phyloP scores from a whole-genome alignment of 92 coral and sea anemone genomes.

The Epizoanthus stellaris region DNA sequence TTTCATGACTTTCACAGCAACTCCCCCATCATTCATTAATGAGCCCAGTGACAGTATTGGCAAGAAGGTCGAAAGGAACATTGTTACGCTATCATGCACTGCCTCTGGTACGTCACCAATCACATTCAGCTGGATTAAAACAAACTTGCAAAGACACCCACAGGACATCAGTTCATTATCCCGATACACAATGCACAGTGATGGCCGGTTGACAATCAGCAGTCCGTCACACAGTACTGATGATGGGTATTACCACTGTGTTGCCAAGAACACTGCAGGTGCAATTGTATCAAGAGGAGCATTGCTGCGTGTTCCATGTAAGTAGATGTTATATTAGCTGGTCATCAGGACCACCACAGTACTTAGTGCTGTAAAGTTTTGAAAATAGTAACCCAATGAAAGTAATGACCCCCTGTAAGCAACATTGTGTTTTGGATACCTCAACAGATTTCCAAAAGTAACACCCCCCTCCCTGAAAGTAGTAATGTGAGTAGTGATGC shows the following conservation, averaged over 20 bases:
- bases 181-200: slow-evolving; percentile 50
- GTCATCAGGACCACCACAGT: no score
- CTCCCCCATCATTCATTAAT: slow-evolving; percentile 66
- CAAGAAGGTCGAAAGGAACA: slow-evolving; percentile 56
- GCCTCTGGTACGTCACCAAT: slow-evolving; percentile 54
- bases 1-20: slow-evolving; percentile 37
- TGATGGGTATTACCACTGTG: slow-evolving; percentile 90
- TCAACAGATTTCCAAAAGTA: no score
- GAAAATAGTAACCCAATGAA: no score
- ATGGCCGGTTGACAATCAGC: slow-evolving; percentile 77
- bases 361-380: no score
- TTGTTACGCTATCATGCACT: slow-evolving; percentile 64
- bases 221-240: slow-evolving; percentile 74
- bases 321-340: slow-evolving; percentile 43
- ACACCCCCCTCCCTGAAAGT: no score
- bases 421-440: no score
- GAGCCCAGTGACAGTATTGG: slow-evolving; percentile 64
- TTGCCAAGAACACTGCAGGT: slow-evolving; percentile 74
- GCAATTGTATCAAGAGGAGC: slow-evolving; percentile 71
- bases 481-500: no score
- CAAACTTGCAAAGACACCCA: slow-evolving; percentile 56
- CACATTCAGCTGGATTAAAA: slow-evolving; percentile 70
- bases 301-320: slow-evolving; percentile 79
- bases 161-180: slow-evolving; percentile 59
- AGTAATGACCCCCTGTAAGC: no score